A percentile compares a stretch with the other conserved stretches of the same genome.
phyloP scores from a whole-genome alignment of 2,888 invertebrate species.

The Pediacus dermestoides region DNA sequence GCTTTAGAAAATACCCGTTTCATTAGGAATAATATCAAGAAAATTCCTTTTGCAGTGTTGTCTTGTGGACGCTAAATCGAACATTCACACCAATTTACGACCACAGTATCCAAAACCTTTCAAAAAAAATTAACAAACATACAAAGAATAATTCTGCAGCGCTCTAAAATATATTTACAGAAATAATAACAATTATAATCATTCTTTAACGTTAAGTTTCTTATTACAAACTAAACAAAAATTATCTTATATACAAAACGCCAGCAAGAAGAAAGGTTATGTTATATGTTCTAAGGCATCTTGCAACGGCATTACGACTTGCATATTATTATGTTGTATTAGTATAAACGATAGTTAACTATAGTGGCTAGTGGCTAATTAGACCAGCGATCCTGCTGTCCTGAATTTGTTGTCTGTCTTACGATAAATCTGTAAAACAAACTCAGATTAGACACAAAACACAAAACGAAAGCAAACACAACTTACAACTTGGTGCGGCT shows the following conservation, averaged over 20 bases:
- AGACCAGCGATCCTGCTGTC: conserved; percentile 29
- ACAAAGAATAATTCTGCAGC: conserved; percentile 13
- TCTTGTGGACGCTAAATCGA: too few relatives aligned
- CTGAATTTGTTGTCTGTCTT: conserved; percentile 33
- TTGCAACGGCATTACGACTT: conserved; percentile 33
- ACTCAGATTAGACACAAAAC: conserved; percentile 14
- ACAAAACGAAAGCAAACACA: conserved; percentile 9
- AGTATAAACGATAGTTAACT: conserved; percentile 39
- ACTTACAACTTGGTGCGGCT: conserved; percentile 50
- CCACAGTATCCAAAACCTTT: too few relatives aligned
- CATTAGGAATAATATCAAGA: too few relatives aligned
- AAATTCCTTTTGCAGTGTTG: too few relatives aligned
- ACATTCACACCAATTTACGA: too few relatives aligned
- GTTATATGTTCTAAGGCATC: conserved; percentile 44
- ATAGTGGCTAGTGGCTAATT: conserved; percentile 33
- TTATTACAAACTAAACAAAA: too few relatives aligned
- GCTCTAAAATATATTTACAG: conserved; percentile 34
- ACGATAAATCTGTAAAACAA: conserved; percentile 47
- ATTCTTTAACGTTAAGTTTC: too few relatives aligned
- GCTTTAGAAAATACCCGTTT: too few relatives aligned
- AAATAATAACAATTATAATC: conserved; percentile 34
- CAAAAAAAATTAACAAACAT: too few relatives aligned
- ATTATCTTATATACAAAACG: conserved; percentile 41
- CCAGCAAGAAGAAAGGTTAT: conserved; percentile 41
- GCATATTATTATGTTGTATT: conserved; percentile 33